phyloP scores from a whole-genome alignment of 2,888 invertebrate species.

The Ischnus inquisitorius region DNA sequence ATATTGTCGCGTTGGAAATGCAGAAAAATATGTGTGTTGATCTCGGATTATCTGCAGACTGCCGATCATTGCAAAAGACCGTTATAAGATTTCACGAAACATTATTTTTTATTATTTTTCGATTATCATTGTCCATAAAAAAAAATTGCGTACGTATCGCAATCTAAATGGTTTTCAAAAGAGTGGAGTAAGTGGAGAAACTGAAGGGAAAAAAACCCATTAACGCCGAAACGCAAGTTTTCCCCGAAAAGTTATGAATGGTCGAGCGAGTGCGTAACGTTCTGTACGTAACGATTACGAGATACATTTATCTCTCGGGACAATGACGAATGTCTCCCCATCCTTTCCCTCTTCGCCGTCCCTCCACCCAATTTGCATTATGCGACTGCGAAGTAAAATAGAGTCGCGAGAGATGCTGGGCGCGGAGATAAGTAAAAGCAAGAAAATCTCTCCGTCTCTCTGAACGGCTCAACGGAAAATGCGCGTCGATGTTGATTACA shows the following conservation, averaged over 20 bases:
- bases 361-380: background rate
- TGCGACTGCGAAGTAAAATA: background rate
- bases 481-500: background rate
- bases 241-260: background rate
- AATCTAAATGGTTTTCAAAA: too few relatives aligned
- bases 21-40: too few relatives aligned
- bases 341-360: too few relatives aligned
- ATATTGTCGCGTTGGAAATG: too few relatives aligned
- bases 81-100: too few relatives aligned
- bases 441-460: background rate
- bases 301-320: slow-evolving; percentile 9
- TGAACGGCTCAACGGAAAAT: background rate
- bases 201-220: background rate
- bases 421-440: background rate
- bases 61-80: too few relatives aligned
- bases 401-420: background rate
- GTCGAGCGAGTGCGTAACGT: background rate
- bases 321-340: background rate
- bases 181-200: too few relatives aligned
- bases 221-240: background rate
- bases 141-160: too few relatives aligned
- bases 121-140: too few relatives aligned
- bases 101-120: too few relatives aligned
- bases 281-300: background rate
- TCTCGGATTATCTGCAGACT: too few relatives aligned